Evolutionary conservation across 2,113 vertebrate species (phyloP), one percentile per base, ranked within the genome.

Genomic region (Colaptes auratus): DNA sequence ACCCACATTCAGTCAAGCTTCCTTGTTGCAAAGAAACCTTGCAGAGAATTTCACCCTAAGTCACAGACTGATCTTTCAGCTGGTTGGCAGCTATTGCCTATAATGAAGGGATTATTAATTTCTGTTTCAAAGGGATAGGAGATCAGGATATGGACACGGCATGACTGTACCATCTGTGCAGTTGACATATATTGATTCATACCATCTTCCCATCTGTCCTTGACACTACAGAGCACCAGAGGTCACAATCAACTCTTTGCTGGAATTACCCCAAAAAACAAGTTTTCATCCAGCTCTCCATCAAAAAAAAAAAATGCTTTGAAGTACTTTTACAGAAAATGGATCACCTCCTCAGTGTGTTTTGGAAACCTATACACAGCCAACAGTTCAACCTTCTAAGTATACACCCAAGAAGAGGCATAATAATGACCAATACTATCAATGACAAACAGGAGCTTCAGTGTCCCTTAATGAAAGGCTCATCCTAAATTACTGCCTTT

Each of bases 201-300:
- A 97, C 96, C 97, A 96, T 97, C 97, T 97, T 96, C 96, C 98
- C 98, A 98, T 98, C 98, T 98, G 98, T 98, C 98, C 97, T 98
- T 98, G 97, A 98, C 97, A 98, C 96, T 86, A 96, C 78, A 94
- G 94, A 95, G 96, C 93, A 97, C 91, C 92, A 93, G 94, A 97
- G 97, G 97, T 98, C 97, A 97, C 93, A 94, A 80, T 95, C 96
- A 97, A 97, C 97, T 95, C 96, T 96, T 97, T 89, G 88, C 94
- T 96, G 96, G 97, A 98, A 97, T 96, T 92, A 83, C 93, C 89
- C 96, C 91, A 95, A 93, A 96, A 97, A 44, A 78, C 44, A 93
- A 97, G 91, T 96, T 95, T 97, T 87, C 65, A 75, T 92, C 87
- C 94, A 92, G 90, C 28, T 94, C 58, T 52, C 86, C 90, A 88